Evolutionary conservation across 2,888 invertebrate genomes (phyloP).

Genomic region (Clunio marinus): DNA sequence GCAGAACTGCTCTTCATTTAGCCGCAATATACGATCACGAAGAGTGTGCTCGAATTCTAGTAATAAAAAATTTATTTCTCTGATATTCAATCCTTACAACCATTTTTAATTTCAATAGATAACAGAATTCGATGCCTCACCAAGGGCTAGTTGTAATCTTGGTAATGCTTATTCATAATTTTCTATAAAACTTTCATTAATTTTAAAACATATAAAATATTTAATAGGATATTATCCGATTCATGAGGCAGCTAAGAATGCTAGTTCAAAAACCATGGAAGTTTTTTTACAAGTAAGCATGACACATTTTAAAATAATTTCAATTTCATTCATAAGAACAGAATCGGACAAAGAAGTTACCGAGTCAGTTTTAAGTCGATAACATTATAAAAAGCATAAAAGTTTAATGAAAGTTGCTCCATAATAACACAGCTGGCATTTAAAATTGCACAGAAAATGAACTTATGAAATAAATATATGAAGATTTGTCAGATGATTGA

Average conservation of each 20-base stretch:
- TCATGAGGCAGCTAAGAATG: slow-evolving; percentile 86
- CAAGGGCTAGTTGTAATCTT: slow-evolving; percentile 75
- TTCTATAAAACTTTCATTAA: not conserved
- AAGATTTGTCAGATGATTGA: too few species aligned
- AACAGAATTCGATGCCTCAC: slow-evolving; percentile 71
- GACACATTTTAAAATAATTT: too few species aligned
- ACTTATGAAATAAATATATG: too few species aligned
- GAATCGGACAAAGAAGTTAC: too few species aligned
- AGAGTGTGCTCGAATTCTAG: slow-evolving; percentile 74
- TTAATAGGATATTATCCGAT: slow-evolving; percentile 75
- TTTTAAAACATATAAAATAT: not conserved
- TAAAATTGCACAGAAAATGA: too few species aligned
- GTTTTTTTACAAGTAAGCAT: slow-evolving; percentile 65
- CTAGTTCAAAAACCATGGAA: slow-evolving; percentile 79
- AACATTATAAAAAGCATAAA: too few species aligned
- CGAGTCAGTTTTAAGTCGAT: too few species aligned
- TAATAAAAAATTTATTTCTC: slow-evolving; percentile 49
- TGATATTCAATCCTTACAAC: not conserved
- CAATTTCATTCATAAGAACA: too few species aligned
- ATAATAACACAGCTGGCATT: too few species aligned
- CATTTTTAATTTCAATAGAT: slow-evolving; percentile 56
- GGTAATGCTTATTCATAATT: not conserved
- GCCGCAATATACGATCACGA: slow-evolving; percentile 82
- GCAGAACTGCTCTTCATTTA: slow-evolving; percentile 22
- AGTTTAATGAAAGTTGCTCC: too few species aligned